phyloP scores from a whole-genome alignment of 2,888 invertebrate species.

The Nomada fucata region DNA sequence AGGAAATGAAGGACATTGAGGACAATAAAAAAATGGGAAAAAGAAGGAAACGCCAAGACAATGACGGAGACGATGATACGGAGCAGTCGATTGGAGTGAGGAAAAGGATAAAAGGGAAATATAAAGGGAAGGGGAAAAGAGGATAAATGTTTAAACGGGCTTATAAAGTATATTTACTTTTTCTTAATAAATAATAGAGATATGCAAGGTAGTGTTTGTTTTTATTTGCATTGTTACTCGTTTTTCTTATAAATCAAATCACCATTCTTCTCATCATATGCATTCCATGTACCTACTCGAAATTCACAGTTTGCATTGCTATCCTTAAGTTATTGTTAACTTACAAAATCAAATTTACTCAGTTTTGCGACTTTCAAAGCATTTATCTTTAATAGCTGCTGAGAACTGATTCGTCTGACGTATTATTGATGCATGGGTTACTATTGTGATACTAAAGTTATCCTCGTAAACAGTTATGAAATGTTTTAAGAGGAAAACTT shows the following conservation, averaged over 20 bases:
- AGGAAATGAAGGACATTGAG: constrained; percentile 92
- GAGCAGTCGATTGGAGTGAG: constrained; percentile 92
- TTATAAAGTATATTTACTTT: constrained; percentile 27
- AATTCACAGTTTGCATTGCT: constrained; percentile 50
- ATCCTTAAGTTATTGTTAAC: constrained; percentile 46
- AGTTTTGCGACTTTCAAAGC: constrained; percentile 35
- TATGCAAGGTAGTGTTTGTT: constrained; percentile 47
- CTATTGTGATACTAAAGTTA: constrained; percentile 22
- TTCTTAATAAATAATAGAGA: constrained; percentile 63
- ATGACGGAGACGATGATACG: constrained; percentile 90
- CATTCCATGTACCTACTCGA: constrained; percentile 44
- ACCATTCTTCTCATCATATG: constrained; percentile 51
- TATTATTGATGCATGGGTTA: constrained; percentile 18
- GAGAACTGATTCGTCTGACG: constrained; percentile 35
- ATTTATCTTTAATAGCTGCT: constrained; percentile 30
- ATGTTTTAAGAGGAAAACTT: constrained; percentile 31
- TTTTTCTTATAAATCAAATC: constrained; percentile 67
- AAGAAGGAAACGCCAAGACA: constrained; percentile 86
- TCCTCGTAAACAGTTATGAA: constrained; percentile 19
- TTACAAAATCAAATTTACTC: constrained; percentile 55
- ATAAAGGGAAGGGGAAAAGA: constrained; percentile 62
- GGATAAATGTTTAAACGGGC: constrained; percentile 11
- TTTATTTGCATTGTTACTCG: constrained; percentile 58
- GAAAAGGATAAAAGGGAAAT: constrained; percentile 88
- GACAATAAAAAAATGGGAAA: constrained; percentile 87